These are phyloP conservation scores for Cyprinus carpio DNA, from an alignment of 2,113 vertebrate species.

Conservation along the genomic window DNA sequence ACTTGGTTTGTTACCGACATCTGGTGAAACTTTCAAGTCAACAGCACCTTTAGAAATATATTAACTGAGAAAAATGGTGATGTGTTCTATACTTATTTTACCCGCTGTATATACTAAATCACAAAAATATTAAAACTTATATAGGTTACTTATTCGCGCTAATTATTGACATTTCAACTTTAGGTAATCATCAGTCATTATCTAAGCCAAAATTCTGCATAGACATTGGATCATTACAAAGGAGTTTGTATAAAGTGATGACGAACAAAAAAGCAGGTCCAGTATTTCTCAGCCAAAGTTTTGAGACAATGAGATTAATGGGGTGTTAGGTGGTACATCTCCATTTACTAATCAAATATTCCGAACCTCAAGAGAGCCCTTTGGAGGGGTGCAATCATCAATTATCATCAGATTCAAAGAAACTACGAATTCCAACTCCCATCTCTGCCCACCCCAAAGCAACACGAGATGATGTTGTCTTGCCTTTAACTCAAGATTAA, in stretches of 20 bases:
- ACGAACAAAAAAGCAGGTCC: not conserved
- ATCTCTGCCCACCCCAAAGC: constrained; percentile 17
- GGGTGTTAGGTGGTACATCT: not conserved
- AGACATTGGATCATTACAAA: not conserved
- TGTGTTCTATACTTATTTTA: too few relatives aligned
- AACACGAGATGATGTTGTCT: not conserved
- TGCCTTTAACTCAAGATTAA: constrained; percentile 30
- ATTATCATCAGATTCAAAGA: constrained; percentile 4
- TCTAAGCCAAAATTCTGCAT: not conserved
- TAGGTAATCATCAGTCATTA: not conserved
- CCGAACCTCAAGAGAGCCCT: not conserved
- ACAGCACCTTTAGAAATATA: too few relatives aligned
- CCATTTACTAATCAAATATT: not conserved
- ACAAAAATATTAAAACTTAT: not conserved
- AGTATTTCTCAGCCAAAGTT: not conserved
- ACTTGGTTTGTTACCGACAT: too few relatives aligned
- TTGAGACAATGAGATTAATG: not conserved
- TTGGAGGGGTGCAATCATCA: not conserved
- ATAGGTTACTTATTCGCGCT: not conserved
- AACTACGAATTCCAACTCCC: not conserved
- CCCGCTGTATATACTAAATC: too few relatives aligned
- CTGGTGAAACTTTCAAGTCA: too few relatives aligned
- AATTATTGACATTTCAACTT: not conserved
- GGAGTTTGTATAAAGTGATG: not conserved
- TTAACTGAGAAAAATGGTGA: too few relatives aligned